phyloP scores from a whole-genome alignment of 2,888 invertebrate species.

The Pollenia angustigena region DNA sequence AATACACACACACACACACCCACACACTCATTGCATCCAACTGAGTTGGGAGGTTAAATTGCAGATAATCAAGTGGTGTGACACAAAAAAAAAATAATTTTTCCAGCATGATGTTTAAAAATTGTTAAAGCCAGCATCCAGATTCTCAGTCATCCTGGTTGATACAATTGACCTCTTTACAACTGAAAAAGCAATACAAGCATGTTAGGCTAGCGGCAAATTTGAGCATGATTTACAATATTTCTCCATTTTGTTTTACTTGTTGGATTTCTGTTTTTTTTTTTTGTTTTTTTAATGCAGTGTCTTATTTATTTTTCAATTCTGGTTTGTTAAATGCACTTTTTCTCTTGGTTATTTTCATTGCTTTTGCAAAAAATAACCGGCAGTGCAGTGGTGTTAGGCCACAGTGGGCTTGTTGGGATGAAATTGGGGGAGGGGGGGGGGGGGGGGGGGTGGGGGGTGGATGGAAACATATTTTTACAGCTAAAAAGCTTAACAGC shows the following conservation, averaged over 20 bases:
- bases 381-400: not conserved
- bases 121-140: slow-evolving; percentile 45
- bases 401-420: not conserved
- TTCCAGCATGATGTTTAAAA: slow-evolving; percentile 39
- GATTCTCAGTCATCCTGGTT: slow-evolving; percentile 53
- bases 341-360: not conserved
- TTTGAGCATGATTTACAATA: slow-evolving; percentile 67
- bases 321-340: slow-evolving; percentile 54
- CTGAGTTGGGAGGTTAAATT: slow-evolving; percentile 14
- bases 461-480: no score
- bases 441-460: no score
- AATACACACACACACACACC: not conserved
- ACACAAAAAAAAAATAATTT: slow-evolving; percentile 49
- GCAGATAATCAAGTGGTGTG: slow-evolving; percentile 59
- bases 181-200: slow-evolving; percentile 56
- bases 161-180: slow-evolving; percentile 70
- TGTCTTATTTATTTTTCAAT: slow-evolving; percentile 32
- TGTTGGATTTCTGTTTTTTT: not conserved
- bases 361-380: slow-evolving; percentile 42
- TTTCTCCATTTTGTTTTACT: slow-evolving; percentile 29
- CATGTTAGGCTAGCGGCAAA: slow-evolving; percentile 67
- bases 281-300: not conserved
- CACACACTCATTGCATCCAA: not conserved
- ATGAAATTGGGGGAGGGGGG: no score
- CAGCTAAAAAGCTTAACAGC: no score